A percentile compares a stretch with the other conserved stretches of the same genome.
phyloP scores from a whole-genome alignment of 2,797 vertebrate genomes.

The Adrianichthys oophorus region DNA sequence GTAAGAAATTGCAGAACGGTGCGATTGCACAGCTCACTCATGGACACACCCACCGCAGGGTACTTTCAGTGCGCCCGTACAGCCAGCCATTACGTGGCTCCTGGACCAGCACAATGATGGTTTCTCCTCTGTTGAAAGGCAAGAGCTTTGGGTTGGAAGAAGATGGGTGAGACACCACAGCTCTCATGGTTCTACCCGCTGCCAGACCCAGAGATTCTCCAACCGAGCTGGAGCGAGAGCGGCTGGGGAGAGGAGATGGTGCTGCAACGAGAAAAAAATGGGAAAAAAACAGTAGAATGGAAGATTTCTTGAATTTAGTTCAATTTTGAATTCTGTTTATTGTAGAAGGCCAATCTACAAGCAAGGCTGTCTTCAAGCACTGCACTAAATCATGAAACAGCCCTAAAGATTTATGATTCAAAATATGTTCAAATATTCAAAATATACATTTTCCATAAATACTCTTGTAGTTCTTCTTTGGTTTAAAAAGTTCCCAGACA shows the following conservation, averaged over 20 bases:
- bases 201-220: conserved; percentile 80
- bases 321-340: too few species aligned
- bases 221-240: conserved; percentile 86
- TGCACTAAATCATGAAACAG: too few species aligned
- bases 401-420: too few species aligned
- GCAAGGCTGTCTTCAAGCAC: too few species aligned
- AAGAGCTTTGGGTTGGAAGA: conserved; percentile 90
- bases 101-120: conserved; percentile 82
- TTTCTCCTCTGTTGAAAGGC: conserved; percentile 82
- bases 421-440: too few species aligned
- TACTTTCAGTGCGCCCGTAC: conserved; percentile 88
- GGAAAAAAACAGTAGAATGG: not conserved
- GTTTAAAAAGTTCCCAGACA: not conserved
- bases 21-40: not conserved
- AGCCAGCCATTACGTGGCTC: conserved; percentile 94
- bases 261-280: conserved; percentile 40
- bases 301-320: not conserved
- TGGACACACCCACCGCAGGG: conserved; percentile 78
- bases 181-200: conserved; percentile 76
- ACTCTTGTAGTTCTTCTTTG: not conserved
- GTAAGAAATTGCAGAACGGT: not conserved
- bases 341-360: too few species aligned
- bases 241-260: conserved; percentile 74
- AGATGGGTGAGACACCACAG: conserved; percentile 84
- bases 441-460: not conserved